Evolutionary conservation across 1,140 invertebrate genomes (phyloP).

Genomic region (Caenorhabditis latens): DNA sequence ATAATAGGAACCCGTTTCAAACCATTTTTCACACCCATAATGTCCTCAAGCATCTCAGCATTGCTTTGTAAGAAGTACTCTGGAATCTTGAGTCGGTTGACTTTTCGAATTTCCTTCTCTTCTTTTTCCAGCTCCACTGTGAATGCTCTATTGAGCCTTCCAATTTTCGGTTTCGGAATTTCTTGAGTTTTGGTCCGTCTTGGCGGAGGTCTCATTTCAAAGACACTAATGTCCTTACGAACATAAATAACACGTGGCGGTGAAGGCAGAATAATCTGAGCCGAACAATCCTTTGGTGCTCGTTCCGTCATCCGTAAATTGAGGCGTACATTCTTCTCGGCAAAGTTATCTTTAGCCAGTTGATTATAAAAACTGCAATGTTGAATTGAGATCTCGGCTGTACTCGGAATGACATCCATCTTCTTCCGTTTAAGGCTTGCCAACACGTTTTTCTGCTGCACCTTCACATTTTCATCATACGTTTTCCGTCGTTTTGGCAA

Average conservation of each 20-base stretch:
- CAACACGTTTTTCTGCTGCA: conserved; percentile 54
- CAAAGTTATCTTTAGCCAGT: conserved; percentile 10
- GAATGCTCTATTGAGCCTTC: conserved; percentile 56
- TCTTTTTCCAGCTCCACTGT: conserved; percentile 49
- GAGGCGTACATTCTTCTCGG: conserved; percentile 63
- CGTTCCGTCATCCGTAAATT: conserved; percentile 64
- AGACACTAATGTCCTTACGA: conserved; percentile 41
- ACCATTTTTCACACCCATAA: conserved; percentile 51
- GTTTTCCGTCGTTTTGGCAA: conserved; percentile 44
- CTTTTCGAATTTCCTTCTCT: conserved; percentile 38
- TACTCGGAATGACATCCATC: conserved; percentile 31
- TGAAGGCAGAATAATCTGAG: conserved; percentile 50
- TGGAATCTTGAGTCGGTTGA: conserved; percentile 60
- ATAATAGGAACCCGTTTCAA: conserved; percentile 60
- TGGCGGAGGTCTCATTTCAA: neutral
- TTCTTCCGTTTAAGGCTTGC: conserved; percentile 55
- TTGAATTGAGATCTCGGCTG: conserved; percentile 68
- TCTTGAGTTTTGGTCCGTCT: conserved; percentile 51
- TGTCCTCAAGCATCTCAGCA: conserved; percentile 55
- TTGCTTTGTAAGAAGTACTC: conserved; percentile 60
- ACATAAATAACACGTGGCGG: conserved; percentile 55
- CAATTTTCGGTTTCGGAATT: conserved; percentile 45
- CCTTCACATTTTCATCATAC: conserved; percentile 20
- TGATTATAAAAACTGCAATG: conserved; percentile 68
- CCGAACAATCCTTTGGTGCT: conserved; percentile 61